Percentiles rank a stretch among this genome's conserved stretches.
Conservation (phyloP, 2,113 vertebrate species). For the Labeo rohita region DNA sequence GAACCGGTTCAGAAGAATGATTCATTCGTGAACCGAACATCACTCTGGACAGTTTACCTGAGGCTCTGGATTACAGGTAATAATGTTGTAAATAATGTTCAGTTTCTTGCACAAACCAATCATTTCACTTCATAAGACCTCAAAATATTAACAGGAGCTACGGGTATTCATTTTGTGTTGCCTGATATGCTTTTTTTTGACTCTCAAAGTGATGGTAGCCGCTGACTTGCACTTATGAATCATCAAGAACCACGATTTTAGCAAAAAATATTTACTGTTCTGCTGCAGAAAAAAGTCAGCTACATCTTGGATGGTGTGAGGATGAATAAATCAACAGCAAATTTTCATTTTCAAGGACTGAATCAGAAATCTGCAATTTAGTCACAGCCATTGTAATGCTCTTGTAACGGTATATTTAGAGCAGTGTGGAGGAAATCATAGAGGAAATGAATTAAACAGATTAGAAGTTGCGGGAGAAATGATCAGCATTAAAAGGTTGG, state of each 20-base stretch:
- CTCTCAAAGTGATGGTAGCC: background rate
- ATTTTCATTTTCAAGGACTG: background rate
- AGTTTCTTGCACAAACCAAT: background rate
- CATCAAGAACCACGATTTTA: background rate
- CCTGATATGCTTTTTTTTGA: background rate
- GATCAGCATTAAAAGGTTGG: background rate
- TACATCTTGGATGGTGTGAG: background rate
- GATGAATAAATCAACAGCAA: background rate
- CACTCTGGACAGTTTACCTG: too few species aligned
- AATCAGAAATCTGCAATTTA: background rate
- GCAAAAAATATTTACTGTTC: background rate
- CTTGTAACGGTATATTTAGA: background rate
- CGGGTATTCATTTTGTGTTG: background rate
- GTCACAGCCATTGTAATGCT: background rate
- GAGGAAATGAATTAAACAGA: background rate
- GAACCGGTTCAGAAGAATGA: too few species aligned
- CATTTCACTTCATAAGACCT: background rate
- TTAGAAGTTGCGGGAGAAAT: background rate
- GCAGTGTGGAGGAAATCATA: background rate
- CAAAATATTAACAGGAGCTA: background rate
- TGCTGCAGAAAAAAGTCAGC: background rate
- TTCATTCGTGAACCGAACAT: too few species aligned
- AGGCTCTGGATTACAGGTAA: too few species aligned
- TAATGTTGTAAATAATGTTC: too few species aligned
- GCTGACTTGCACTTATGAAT: background rate